These are phyloP conservation scores for Pterobdella sp. DNA, from an alignment of 2,888 invertebrate species.

Conservation along the genomic window DNA sequence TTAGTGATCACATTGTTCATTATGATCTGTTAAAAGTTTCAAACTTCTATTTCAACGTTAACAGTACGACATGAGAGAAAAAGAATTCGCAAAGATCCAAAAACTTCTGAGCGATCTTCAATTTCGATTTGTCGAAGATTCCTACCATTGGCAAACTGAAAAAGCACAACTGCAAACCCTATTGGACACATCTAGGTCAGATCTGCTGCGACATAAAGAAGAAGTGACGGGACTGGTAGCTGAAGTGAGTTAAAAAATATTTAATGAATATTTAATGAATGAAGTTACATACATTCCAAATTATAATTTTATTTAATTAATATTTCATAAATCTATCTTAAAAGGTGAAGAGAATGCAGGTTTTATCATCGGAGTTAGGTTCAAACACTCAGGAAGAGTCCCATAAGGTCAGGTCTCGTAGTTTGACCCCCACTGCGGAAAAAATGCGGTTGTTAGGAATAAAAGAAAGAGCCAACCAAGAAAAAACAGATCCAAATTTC, in stretches of 20 bases:
- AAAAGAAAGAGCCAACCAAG: background rate
- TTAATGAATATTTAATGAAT: background rate
- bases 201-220: conserved; percentile 41
- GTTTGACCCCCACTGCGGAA: conserved; percentile 30
- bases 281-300: background rate
- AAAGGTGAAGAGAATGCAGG: conserved; percentile 31
- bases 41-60: background rate
- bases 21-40: background rate
- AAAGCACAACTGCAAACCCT: conserved; percentile 41
- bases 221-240: conserved; percentile 43
- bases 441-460: conserved; percentile 18
- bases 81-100: conserved; percentile 39
- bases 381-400: background rate
- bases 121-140: conserved; percentile 41
- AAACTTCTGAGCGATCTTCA: conserved; percentile 41
- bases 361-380: conserved; percentile 22
- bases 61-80: conserved; percentile 37
- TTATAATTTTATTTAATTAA: background rate
- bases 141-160: conserved; percentile 42
- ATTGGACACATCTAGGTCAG: conserved; percentile 40
- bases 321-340: background rate
- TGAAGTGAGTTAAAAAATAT: conserved; percentile 37
- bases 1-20: background rate
- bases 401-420: conserved; percentile 27
- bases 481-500: background rate